Evolutionary conservation across 2,797 vertebrate species (phyloP).

Genomic region (Alauda arvensis): DNA sequence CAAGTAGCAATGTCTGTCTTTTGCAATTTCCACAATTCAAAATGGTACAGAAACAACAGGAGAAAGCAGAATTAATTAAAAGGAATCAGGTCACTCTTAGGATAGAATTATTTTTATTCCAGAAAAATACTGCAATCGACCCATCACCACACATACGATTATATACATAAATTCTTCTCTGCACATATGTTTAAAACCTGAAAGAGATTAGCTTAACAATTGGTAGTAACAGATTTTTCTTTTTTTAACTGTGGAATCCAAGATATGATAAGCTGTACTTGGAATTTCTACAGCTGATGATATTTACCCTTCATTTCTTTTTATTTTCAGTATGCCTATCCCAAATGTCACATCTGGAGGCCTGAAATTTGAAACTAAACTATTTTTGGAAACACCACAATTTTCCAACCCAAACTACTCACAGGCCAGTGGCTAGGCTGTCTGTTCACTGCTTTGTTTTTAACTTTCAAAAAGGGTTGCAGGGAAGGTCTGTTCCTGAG

Average conservation of each 20-base stretch:
- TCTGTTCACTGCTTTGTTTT: conserved; percentile 60
- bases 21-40: not conserved
- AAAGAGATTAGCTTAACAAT: not conserved
- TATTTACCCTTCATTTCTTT: conserved; percentile 51
- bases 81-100: not conserved
- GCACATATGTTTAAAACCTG: not conserved
- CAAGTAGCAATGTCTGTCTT: not conserved
- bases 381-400: conserved; percentile 68
- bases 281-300: conserved; percentile 34
- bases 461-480: conserved; percentile 36
- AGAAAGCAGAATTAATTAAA: not conserved
- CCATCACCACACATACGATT: not conserved
- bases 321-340: conserved; percentile 46
- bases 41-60: not conserved
- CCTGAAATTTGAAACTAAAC: conserved; percentile 61
- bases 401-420: conserved; percentile 66
- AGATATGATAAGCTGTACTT: conserved; percentile 6
- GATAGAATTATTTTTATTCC: not conserved
- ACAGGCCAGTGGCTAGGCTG: conserved; percentile 51
- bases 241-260: not conserved
- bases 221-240: not conserved
- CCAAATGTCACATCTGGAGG: conserved; percentile 70
- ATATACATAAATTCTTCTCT: not conserved
- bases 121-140: not conserved
- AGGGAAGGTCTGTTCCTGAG: conserved; percentile 31